A percentile compares a stretch with the other conserved stretches of the same genome.
Evolutionary conservation across 1,140 invertebrate species (phyloP).

Genomic region (Megalonaias nervosa): DNA sequence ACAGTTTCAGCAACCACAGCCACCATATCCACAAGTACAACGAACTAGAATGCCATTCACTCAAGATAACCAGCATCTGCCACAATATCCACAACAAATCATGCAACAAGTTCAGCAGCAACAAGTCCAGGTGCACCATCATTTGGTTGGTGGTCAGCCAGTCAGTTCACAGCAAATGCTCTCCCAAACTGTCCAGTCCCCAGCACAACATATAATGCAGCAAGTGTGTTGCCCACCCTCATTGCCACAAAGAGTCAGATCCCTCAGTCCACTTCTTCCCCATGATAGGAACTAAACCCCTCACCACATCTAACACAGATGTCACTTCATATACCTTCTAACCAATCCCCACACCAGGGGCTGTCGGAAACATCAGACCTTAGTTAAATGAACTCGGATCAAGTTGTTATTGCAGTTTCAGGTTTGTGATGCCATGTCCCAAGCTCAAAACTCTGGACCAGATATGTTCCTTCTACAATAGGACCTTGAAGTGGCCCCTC

Average conservation of each 20-base stretch:
- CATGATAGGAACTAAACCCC: conserved; percentile 75
- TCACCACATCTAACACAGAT: conserved; percentile 65
- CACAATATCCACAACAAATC: conserved; percentile 57
- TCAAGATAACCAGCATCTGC: conserved; percentile 48
- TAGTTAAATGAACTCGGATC: conserved; percentile 64
- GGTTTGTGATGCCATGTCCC: conserved; percentile 60
- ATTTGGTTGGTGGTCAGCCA: conserved; percentile 59
- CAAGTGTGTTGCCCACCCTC: conserved; percentile 82
- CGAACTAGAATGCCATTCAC: conserved; percentile 56
- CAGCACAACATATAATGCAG: conserved; percentile 82
- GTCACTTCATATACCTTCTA: conserved; percentile 64
- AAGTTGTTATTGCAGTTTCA: conserved; percentile 60
- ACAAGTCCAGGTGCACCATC: conserved; percentile 68
- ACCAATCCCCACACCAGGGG: conserved; percentile 62
- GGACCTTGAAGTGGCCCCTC: conserved; percentile 58
- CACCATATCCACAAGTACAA: conserved; percentile 60
- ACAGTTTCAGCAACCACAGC: conserved; percentile 36
- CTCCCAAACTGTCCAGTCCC: conserved; percentile 63
- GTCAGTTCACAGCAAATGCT: conserved; percentile 64
- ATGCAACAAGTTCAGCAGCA: conserved; percentile 62
- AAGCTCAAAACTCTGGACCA: conserved; percentile 53
- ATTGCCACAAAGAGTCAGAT: conserved; percentile 76
- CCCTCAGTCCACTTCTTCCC: conserved; percentile 85
- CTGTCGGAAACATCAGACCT: conserved; percentile 56
- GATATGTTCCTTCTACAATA: conserved; percentile 56